phyloP scores from a whole-genome alignment of 2,888 invertebrate genomes.

The Phymatocera aterrima region DNA sequence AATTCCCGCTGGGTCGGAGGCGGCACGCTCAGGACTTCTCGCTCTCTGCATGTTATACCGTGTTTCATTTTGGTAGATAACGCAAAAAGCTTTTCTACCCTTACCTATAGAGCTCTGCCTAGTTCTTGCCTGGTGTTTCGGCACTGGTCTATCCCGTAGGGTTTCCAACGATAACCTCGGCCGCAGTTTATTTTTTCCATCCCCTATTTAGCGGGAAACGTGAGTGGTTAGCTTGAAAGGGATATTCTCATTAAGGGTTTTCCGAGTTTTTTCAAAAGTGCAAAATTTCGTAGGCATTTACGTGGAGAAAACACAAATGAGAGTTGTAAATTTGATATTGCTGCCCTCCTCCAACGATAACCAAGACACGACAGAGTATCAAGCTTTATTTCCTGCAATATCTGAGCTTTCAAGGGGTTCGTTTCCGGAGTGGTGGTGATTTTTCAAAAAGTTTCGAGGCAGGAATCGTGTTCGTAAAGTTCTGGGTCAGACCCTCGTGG shows the following conservation, averaged over 20 bases:
- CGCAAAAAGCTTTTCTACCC: slow-evolving; percentile 12
- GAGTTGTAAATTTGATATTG: too few species aligned
- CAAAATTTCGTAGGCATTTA: too few species aligned
- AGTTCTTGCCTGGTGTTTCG: background rate
- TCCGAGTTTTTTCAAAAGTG: too few species aligned
- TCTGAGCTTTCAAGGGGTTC: background rate
- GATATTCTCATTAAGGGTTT: background rate
- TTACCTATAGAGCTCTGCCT: background rate
- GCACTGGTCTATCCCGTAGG: background rate
- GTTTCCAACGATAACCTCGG: slow-evolving; percentile 25
- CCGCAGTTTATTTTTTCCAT: background rate
- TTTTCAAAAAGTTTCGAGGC: slow-evolving; percentile 66
- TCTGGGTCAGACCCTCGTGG: slow-evolving; percentile 32
- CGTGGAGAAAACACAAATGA: too few species aligned
- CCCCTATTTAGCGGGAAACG: background rate
- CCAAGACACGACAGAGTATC: background rate
- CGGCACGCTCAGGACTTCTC: slow-evolving; percentile 7
- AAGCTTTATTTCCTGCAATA: background rate
- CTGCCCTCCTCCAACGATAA: too few species aligned
- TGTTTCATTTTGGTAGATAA: slow-evolving; percentile 46
- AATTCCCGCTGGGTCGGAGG: background rate
- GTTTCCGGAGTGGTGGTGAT: slow-evolving; percentile 54
- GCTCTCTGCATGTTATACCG: background rate
- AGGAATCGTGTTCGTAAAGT: slow-evolving; percentile 53
- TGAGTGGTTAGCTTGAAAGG: background rate